These are phyloP conservation scores for Potorous gilbertii DNA, from an alignment of 2,797 vertebrate genomes.

Conservation along the genomic window DNA sequence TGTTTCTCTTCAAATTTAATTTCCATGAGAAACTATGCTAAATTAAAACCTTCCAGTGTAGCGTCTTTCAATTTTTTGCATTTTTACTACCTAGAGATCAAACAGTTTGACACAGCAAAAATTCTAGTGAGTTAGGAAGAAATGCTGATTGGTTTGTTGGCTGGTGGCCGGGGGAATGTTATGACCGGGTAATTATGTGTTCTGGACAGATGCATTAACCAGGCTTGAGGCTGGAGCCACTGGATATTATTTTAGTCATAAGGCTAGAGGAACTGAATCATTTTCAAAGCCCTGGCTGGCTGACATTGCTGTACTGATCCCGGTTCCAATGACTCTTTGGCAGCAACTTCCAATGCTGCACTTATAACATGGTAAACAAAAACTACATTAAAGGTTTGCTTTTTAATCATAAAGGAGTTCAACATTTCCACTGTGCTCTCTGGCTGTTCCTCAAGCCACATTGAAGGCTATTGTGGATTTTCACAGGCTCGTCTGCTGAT, in stretches of 20 bases:
- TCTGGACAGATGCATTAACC: slow-evolving; percentile 95
- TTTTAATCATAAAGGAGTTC: slow-evolving; percentile 85
- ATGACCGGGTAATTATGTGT: slow-evolving; percentile 92
- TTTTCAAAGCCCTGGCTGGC: slow-evolving; percentile 88
- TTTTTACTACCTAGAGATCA: slow-evolving; percentile 90
- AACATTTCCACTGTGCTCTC: slow-evolving; percentile 82
- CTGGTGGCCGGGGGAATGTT: slow-evolving; percentile 91
- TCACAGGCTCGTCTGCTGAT: slow-evolving; percentile 72
- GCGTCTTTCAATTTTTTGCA: slow-evolving; percentile 84
- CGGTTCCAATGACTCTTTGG: slow-evolving; percentile 87
- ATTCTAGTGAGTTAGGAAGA: slow-evolving; percentile 87
- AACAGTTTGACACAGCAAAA: slow-evolving; percentile 91
- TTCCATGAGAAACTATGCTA: slow-evolving; percentile 85
- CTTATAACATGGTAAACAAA: slow-evolving; percentile 89
- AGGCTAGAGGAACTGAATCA: slow-evolving; percentile 88
- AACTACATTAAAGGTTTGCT: slow-evolving; percentile 88
- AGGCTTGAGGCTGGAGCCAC: slow-evolving; percentile 93
- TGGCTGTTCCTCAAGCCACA: slow-evolving; percentile 84
- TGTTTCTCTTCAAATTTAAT: slow-evolving; percentile 85
- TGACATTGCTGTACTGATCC: slow-evolving; percentile 85
- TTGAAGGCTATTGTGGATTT: slow-evolving; percentile 77
- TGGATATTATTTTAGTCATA: slow-evolving; percentile 93
- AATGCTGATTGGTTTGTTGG: slow-evolving; percentile 90
- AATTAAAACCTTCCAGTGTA: slow-evolving; percentile 86
- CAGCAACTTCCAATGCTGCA: slow-evolving; percentile 86